These are phyloP conservation scores for Drosophila engyochracea DNA, from an alignment of 2,888 invertebrate species.

Conservation along the genomic window DNA sequence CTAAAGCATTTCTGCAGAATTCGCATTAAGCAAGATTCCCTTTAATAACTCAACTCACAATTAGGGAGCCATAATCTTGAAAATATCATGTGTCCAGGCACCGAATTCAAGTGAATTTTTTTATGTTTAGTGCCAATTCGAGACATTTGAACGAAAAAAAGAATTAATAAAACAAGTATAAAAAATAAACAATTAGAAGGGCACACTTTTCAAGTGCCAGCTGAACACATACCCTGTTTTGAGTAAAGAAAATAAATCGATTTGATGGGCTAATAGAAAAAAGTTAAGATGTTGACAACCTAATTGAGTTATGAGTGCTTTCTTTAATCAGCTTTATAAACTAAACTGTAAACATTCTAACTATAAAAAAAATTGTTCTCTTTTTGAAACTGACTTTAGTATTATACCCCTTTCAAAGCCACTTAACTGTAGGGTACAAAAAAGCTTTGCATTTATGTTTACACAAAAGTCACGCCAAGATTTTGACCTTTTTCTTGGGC, in stretches of 20 bases:
- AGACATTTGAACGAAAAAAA: slow-evolving; percentile 25
- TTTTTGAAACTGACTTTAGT: background rate
- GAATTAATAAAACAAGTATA: slow-evolving; percentile 4
- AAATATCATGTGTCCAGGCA: slow-evolving; percentile 18
- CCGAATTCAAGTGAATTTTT: slow-evolving; percentile 46
- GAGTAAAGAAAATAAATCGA: background rate
- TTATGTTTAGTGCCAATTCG: slow-evolving; percentile 26
- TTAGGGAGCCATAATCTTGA: slow-evolving; percentile 24
- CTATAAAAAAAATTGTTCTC: background rate
- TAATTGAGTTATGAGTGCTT: background rate
- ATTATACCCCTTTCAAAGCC: background rate
- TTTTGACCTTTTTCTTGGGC: slow-evolving; percentile 68
- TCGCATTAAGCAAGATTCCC: slow-evolving; percentile 16
- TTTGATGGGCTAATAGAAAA: background rate
- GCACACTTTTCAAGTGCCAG: too few species aligned
- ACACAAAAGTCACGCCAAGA: slow-evolving; percentile 65
- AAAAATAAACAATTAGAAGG: slow-evolving; percentile 6
- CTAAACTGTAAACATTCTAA: background rate
- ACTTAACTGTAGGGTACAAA: slow-evolving; percentile 19
- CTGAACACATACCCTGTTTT: slow-evolving; percentile 14
- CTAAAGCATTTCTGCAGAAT: slow-evolving; percentile 19
- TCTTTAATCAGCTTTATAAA: background rate
- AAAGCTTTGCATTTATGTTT: slow-evolving; percentile 59
- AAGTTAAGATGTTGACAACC: background rate
- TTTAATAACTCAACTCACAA: slow-evolving; percentile 7